Evolutionary conservation across 2,888 invertebrate genomes (phyloP).

Genomic region (Polyommatus iphigenia): DNA sequence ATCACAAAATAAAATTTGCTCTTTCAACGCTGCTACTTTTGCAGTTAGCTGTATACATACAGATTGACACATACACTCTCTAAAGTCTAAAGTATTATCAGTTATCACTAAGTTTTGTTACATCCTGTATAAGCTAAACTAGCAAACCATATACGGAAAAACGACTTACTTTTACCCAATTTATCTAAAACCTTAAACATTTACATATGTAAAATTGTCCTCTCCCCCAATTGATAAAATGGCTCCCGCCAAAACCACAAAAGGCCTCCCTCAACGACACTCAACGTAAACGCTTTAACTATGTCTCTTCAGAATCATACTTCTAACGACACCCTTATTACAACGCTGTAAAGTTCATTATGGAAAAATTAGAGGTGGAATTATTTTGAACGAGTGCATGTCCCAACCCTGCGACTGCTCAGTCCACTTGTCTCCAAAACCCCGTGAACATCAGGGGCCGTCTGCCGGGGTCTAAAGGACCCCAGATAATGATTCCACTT

Average conservation of each 20-base stretch:
- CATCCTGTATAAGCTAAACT: too few species aligned
- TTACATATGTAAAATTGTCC: constrained; percentile 55
- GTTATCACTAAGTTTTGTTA: too few species aligned
- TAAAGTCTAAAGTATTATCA: too few species aligned
- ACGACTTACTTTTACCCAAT: background rate
- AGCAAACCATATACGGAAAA: background rate
- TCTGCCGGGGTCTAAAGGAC: constrained; percentile 54
- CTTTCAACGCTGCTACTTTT: too few species aligned
- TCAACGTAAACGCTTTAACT: constrained; percentile 79
- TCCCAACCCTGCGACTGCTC: constrained; percentile 77
- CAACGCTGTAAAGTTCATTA: background rate
- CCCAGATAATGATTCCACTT: constrained; percentile 79
- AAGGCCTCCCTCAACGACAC: constrained; percentile 72
- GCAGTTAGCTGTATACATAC: too few species aligned
- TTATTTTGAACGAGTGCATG: constrained; percentile 34
- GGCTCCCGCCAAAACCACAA: constrained; percentile 75
- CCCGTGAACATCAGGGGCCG: constrained; percentile 60
- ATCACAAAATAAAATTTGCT: too few species aligned
- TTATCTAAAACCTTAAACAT: constrained; percentile 25
- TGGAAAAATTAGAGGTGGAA: background rate
- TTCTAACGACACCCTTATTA: background rate
- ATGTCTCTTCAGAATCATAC: constrained; percentile 43
- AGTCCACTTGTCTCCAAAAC: constrained; percentile 80
- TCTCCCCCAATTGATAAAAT: constrained; percentile 75
- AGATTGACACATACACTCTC: too few species aligned